These are phyloP conservation scores for Gobio occitaniae DNA, from an alignment of 2,797 vertebrate species.

Conservation along the genomic window DNA sequence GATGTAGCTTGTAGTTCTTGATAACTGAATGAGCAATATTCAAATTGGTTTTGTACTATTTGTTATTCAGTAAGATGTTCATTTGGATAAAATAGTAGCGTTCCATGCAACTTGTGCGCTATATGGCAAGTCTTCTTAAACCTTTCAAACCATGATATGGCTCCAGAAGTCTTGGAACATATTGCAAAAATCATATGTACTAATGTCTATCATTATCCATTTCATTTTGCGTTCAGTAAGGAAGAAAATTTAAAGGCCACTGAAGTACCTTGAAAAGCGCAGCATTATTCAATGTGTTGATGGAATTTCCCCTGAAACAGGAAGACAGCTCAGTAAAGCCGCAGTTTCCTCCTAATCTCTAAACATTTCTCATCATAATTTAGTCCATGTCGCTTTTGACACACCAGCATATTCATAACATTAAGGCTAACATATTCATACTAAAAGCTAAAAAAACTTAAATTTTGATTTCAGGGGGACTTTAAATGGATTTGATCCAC, in stretches of 20 bases:
- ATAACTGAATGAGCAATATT: not conserved
- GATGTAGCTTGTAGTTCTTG: not conserved
- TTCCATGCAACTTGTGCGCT: not conserved
- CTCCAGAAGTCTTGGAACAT: not conserved
- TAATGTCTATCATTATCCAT: slow-evolving; percentile 2
- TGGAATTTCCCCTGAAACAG: no score
- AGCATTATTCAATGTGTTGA: no score
- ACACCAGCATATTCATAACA: no score
- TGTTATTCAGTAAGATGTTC: not conserved
- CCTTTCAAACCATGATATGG: not conserved
- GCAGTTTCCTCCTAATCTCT: no score
- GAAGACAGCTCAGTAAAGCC: no score
- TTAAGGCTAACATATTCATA: no score
- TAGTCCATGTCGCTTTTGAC: no score
- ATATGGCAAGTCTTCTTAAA: not conserved
- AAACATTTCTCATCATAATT: no score
- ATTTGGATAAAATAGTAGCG: not conserved
- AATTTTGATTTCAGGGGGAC: no score
- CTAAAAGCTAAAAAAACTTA: no score
- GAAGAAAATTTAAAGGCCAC: not conserved
- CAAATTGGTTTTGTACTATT: not conserved
- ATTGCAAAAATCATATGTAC: not conserved
- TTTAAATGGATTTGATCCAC: not conserved
- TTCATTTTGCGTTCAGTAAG: not conserved
- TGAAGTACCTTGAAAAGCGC: no score